phyloP scores from a whole-genome alignment of 2,888 invertebrate genomes.

The Helleia helle region DNA sequence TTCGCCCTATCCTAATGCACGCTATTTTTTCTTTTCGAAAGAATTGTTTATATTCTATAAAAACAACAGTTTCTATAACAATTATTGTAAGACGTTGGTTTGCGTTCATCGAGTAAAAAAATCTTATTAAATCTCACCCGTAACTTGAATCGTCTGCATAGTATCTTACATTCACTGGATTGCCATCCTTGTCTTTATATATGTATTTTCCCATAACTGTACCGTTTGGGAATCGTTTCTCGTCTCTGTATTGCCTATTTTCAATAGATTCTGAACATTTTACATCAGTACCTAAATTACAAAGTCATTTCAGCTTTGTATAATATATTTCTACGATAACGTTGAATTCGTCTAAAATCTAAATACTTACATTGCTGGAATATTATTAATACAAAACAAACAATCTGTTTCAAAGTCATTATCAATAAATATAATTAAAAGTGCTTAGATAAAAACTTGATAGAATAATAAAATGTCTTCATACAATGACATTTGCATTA shows the following conservation, averaged over 20 bases:
- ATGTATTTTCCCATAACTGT: constrained; percentile 82
- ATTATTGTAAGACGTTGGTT: no score
- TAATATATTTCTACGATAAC: no score
- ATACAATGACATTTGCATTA: no score
- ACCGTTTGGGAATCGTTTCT: constrained; percentile 79
- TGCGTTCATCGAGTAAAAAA: no score
- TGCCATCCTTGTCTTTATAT: constrained; percentile 77
- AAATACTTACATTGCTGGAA: neutral
- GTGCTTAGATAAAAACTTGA: neutral
- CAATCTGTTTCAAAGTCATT: neutral
- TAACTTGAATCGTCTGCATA: constrained; percentile 78
- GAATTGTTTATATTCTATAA: no score
- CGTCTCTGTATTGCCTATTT: constrained; percentile 57
- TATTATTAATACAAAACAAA: neutral
- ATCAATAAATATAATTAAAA: neutral
- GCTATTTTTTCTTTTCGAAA: no score
- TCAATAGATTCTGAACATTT: constrained; percentile 11
- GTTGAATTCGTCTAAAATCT: no score
- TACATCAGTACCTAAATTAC: no score
- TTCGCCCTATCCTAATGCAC: no score
- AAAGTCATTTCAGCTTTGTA: no score
- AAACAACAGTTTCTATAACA: no score
- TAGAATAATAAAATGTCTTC: no score
- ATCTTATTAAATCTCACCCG: constrained; percentile 61
- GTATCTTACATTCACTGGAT: constrained; percentile 77